Evolutionary conservation across 2,113 vertebrate species (phyloP), one percentile per base, ranked within the genome.

Genomic region (Xiphophorus couchianus): DNA sequence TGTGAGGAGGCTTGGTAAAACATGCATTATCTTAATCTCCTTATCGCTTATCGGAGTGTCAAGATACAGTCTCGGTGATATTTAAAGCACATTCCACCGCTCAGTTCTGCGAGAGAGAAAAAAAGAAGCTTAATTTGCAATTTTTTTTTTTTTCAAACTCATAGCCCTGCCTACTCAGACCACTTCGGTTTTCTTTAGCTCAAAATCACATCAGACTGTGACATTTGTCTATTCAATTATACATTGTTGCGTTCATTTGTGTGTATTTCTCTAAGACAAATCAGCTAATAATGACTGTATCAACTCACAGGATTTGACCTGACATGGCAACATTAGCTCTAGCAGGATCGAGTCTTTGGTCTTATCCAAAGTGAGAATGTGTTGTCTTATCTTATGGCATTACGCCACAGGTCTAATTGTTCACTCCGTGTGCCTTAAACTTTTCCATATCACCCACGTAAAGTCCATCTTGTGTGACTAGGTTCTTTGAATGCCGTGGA

Each of bases 21-120:
- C 25, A 66, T 4, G 13, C 8, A 31, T 66, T 80, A 82, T 63
- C 74, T 89, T 78, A 90, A 85, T 80, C 71, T 29, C 15, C 6
- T 60, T 3, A 9, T n/a, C 0, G 1, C 6, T 60, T 3, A 9
- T n/a, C 0, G 1, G 37, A 17, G 28, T 51, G 17, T 25, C 17
- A 54, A 15, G 12, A 5, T 19, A 51, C 44, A 14, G 1, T 0
- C 8, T 27, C 13, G 30, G 0, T 9, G 25, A 19, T 0, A 25
- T 58, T 30, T 39, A 33, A 0, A 12, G 19, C 1, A 77, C 39
- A 48, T 48, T 4, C 0, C 35, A 1, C 14, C 11, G 58, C 12
- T 62, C 19, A 27, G 19, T 22, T n/a, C 17, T 48, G 44, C 35
- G 9, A 10, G 1, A 33, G 6, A 22, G n/a, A 10, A 35, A 35